Percentiles rank a stretch among this genome's conserved stretches.
Conservation (phyloP, 2,888 invertebrate species). For the Dicyrtomina minuta region DNA sequence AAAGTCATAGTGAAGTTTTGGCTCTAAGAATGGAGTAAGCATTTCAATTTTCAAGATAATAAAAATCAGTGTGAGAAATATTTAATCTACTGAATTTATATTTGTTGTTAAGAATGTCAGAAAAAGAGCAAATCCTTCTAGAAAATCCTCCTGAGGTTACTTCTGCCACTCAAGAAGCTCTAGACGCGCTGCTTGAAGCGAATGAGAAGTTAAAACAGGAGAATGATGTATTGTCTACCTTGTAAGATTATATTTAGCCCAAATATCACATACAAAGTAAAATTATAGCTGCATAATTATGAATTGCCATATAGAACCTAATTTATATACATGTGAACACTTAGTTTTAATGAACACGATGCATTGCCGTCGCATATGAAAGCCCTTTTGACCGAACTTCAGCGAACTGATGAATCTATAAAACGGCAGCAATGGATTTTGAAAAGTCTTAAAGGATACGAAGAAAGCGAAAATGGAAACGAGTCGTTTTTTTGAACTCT, state of each 20-base stretch:
- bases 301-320: not conserved
- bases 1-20: slow-evolving; percentile 17
- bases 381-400: slow-evolving; percentile 28
- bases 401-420: slow-evolving; percentile 38
- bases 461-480: slow-evolving; percentile 25
- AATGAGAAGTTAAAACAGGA: slow-evolving; percentile 25
- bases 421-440: slow-evolving; percentile 43
- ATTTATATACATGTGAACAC: not conserved
- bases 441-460: slow-evolving; percentile 30
- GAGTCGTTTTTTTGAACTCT: not conserved
- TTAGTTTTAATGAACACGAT: slow-evolving; percentile 34
- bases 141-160: slow-evolving; percentile 34
- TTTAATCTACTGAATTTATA: too few relatives aligned
- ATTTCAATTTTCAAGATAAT: not conserved
- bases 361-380: slow-evolving; percentile 31
- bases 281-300: not conserved
- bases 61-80: not conserved
- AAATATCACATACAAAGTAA: not conserved
- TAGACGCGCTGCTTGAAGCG: slow-evolving; percentile 9
- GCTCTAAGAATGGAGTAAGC: slow-evolving; percentile 22
- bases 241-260: slow-evolving; percentile 27
- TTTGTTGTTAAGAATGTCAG: too few relatives aligned
- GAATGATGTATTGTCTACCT: slow-evolving; percentile 25
- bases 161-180: slow-evolving; percentile 7
- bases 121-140: slow-evolving; percentile 7